Evolutionary conservation across 2,888 invertebrate species (phyloP).

Genomic region (Drosophila kuntzei): DNA sequence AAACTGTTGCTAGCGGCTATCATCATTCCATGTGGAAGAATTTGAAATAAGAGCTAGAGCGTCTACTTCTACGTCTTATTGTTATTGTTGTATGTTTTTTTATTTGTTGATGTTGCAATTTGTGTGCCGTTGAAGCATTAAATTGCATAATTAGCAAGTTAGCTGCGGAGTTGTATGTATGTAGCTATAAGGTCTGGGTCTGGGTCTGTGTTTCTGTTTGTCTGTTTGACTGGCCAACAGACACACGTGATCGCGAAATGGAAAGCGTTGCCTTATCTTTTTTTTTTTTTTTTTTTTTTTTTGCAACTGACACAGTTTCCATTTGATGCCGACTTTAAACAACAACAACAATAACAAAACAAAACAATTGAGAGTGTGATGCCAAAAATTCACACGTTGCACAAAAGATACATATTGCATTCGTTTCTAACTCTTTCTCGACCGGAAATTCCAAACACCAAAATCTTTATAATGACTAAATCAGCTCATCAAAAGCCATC

Average conservation of each 20-base stretch:
- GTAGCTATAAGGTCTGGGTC: slow-evolving; percentile 14
- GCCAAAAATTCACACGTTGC: slow-evolving; percentile 50
- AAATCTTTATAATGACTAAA: slow-evolving; percentile 55
- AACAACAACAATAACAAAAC: background rate
- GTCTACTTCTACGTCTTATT: slow-evolving; percentile 14
- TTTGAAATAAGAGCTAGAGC: slow-evolving; percentile 48
- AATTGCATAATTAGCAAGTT: slow-evolving; percentile 79
- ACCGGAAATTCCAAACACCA: slow-evolving; percentile 45
- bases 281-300: too few relatives aligned
- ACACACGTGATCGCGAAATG: slow-evolving; percentile 73
- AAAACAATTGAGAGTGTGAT: slow-evolving; percentile 51
- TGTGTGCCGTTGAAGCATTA: slow-evolving; percentile 58
- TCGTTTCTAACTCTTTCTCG: slow-evolving; percentile 21
- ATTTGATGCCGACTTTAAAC: background rate
- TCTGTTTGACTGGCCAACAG: slow-evolving; percentile 13
- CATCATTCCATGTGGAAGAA: slow-evolving; percentile 51
- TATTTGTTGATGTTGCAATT: slow-evolving; percentile 60
- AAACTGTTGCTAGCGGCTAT: slow-evolving; percentile 40
- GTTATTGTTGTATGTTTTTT: slow-evolving; percentile 18
- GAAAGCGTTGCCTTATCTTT: slow-evolving; percentile 70
- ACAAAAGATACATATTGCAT: slow-evolving; percentile 22
- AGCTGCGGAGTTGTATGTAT: slow-evolving; percentile 14
- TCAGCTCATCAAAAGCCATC: slow-evolving; percentile 33
- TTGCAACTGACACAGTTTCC: slow-evolving; percentile 56
- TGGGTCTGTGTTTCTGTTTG: slow-evolving; percentile 22